Evolutionary conservation across 2,888 invertebrate species (phyloP), one percentile per base, ranked within the genome.

Genomic region (Agrotis puta): DNA sequence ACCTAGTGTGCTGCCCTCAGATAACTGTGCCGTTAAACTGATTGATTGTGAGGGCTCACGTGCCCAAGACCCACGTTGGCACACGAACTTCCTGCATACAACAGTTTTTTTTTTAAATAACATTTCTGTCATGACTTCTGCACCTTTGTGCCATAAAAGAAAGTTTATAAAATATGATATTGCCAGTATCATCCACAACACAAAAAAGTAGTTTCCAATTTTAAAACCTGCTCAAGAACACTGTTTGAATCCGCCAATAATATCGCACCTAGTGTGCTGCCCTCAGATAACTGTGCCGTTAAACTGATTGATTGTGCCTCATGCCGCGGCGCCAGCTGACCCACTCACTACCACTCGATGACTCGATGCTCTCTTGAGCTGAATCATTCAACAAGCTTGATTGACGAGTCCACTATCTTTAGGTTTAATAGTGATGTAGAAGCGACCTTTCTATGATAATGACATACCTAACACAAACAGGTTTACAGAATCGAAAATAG

Each of bases 311-410:
- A 78, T 70, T 65, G 63, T 63, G 22, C 47, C 27, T 11, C 39
- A n/a, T 6, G 11, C 56, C n/a, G 33, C 14, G 33, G 27, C 54
- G 20, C 59, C 20, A 18, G n/a, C 54, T 56, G 59, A 45, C 65
- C 61, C 56, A 67, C 56, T 57, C 61, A 58, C 57, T 47, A 47
- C 24, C 53, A 64, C 70, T 81, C 50, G 63, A 65, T 66, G 54
- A 67, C 70, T 81, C 50, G 65, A 70, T 70, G 70, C 59, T 64
- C 80, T 63, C 68, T 67, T 68, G 67, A 33, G 54, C 20, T 58
- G 33, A 64, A 47, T 59, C 59, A 75, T 66, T 79, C 20, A 45
- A 48, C 51, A 57, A 45, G 56, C 33, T 50, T 57, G 73, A 69
- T 56, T 79, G 67, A 61, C 58, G 48, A 58, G 22, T 59, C n/a